A percentile compares a stretch with the other conserved stretches of the same genome.
Evolutionary conservation across 2,797 vertebrate species (phyloP).

Genomic region (Gouania willdenowi): DNA sequence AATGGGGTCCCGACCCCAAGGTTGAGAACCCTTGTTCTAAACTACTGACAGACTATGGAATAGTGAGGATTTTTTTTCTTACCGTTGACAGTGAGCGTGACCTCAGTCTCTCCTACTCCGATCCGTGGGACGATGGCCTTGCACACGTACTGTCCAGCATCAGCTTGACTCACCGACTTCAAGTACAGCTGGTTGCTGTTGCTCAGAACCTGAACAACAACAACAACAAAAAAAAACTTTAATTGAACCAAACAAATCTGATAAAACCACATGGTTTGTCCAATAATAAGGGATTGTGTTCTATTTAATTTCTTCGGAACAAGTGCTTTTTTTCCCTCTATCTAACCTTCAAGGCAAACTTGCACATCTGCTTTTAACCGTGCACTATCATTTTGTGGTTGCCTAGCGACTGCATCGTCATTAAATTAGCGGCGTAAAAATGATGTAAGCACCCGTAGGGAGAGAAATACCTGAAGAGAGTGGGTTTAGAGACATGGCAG

Average conservation of each 20-base stretch:
- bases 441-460: constrained; percentile 19
- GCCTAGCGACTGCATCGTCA: constrained; percentile 44
- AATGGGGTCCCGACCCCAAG: no score
- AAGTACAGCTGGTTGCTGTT: constrained; percentile 89
- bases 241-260: no score
- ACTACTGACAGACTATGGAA: no score
- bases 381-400: constrained; percentile 35
- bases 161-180: constrained; percentile 85
- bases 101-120: constrained; percentile 88
- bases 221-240: no score
- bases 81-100: constrained; percentile 88
- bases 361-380: constrained; percentile 24
- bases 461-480: constrained; percentile 14
- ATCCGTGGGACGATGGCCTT: constrained; percentile 91
- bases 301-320: no score
- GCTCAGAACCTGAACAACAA: constrained; percentile 81
- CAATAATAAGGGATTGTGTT: no score
- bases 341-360: constrained; percentile 27
- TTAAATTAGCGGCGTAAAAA: constrained; percentile 32
- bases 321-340: no score
- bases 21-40: no score
- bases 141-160: constrained; percentile 88
- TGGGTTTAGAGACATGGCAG: constrained; percentile 3
- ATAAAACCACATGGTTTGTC: not conserved
- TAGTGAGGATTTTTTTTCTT: no score